These are phyloP conservation scores for Hypotaenidia philippensis DNA, from an alignment of 2,797 vertebrate genomes.

Conservation along the genomic window DNA sequence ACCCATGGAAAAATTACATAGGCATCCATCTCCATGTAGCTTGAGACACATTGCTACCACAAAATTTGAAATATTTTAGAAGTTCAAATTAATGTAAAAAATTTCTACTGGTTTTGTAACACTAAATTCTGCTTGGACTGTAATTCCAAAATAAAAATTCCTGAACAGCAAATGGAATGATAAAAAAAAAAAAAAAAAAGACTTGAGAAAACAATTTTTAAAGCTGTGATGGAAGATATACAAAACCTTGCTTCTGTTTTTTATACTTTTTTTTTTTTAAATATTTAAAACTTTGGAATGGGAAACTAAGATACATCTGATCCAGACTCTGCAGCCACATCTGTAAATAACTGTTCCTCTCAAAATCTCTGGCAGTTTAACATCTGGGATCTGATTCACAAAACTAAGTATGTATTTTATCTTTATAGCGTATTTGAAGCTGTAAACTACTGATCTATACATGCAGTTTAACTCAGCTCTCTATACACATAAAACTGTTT, in stretches of 20 bases:
- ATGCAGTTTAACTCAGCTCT: not conserved
- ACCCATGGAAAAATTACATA: not conserved
- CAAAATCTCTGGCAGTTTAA: conserved; percentile 13
- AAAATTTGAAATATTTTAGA: not conserved
- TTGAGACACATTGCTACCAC: not conserved
- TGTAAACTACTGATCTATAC: conserved; percentile 7
- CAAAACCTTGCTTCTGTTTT: not conserved
- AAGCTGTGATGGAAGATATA: not conserved
- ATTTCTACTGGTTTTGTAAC: not conserved
- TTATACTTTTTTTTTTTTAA: not conserved
- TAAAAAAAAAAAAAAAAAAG: not conserved
- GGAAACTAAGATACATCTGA: not conserved
- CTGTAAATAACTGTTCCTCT: conserved; percentile 3
- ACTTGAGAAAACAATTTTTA: not conserved
- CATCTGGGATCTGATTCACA: not conserved
- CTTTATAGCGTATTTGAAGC: not conserved
- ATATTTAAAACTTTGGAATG: not conserved
- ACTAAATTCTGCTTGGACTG: not conserved
- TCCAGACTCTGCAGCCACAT: not conserved
- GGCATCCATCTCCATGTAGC: not conserved
- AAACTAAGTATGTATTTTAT: conserved; percentile 22
- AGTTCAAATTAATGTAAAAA: not conserved
- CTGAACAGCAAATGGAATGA: not conserved
- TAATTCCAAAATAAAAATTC: not conserved
- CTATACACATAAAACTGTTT: not conserved